Conservation (phyloP, 2,797 vertebrate species). For the Halcyon leucocephala region DNA sequence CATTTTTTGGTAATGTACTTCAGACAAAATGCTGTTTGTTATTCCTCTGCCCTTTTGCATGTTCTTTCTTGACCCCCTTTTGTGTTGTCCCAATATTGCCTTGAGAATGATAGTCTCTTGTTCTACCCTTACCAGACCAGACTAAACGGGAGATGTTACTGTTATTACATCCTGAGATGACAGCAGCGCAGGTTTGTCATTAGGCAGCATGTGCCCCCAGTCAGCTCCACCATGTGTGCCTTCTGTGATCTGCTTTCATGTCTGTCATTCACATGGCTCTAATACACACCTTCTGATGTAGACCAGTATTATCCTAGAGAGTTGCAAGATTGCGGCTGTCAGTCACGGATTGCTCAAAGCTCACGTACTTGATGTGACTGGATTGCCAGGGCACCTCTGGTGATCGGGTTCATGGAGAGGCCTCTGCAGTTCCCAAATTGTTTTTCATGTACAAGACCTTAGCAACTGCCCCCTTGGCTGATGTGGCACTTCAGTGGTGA, state of each 20-base stretch:
- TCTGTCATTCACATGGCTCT: neutral
- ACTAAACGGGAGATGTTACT: neutral
- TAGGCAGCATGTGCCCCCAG: neutral
- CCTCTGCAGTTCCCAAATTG: neutral
- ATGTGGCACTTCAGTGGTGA: neutral
- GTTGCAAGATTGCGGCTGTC: accelerated
- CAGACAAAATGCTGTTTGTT: neutral
- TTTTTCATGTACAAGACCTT: neutral
- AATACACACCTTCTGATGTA: neutral
- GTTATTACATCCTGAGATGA: neutral
- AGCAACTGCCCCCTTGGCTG: neutral
- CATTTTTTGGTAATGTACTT: neutral
- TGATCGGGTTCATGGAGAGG: neutral
- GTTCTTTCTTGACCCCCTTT: neutral
- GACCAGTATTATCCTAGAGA: neutral
- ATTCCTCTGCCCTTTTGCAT: neutral
- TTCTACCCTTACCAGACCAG: neutral
- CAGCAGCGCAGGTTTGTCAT: neutral
- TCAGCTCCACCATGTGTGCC: neutral
- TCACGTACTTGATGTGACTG: neutral
- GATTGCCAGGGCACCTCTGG: neutral
- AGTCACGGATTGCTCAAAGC: neutral
- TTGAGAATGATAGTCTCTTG: neutral
- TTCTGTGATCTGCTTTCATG: neutral
- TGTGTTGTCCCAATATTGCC: neutral